Evolutionary conservation across 2,888 invertebrate species (phyloP), one percentile per base, ranked within the genome.

Genomic region (Lasioglossum marginatum): DNA sequence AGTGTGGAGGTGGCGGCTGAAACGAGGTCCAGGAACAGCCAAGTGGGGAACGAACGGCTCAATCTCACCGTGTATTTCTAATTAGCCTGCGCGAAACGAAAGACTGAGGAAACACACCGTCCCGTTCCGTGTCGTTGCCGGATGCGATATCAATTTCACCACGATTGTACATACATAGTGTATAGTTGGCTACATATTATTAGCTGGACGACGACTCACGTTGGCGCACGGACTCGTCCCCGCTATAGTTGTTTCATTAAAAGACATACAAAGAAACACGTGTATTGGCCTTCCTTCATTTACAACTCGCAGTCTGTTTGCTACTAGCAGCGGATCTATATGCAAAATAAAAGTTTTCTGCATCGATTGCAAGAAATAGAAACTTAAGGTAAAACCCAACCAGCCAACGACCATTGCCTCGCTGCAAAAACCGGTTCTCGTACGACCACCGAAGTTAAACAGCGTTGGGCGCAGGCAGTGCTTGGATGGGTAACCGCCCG

Each of bases 61-160:
- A 97, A 97, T 95, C 96, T 97, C 92, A 97, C 97, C 83, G 97
- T 97, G n/a, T 97, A 97, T 95, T 97, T 97, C 95, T 97, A 95
- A 94, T 34, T 79, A 37, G 14, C 27, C 19, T 3, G 0, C 34
- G 34, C 37, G 57, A 27, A 77, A 77, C 16, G 45, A 81, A 86
- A 86, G 86, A 85, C 86, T 81, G 79, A 70, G 31, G 23, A 57
- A n/a, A 31, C 34, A 60, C 57, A 23, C 19, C 48, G 23, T 23
- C 23, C 8, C 48, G 48, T 52, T 23, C 23, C 48, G 48, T 8
- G 23, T 12, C 40, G 72, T 73, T 79, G 84, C 66, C 84, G 52
- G 45, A 76, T 60, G n/a, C 19, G 27, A 43, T 63, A 79, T 31
- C 34, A 79, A 72, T 84, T 66, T 72, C 52, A 66, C 63, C 27